phyloP scores from a whole-genome alignment of 2,113 vertebrate genomes.

The Cyphomyrus plagiostoma region DNA sequence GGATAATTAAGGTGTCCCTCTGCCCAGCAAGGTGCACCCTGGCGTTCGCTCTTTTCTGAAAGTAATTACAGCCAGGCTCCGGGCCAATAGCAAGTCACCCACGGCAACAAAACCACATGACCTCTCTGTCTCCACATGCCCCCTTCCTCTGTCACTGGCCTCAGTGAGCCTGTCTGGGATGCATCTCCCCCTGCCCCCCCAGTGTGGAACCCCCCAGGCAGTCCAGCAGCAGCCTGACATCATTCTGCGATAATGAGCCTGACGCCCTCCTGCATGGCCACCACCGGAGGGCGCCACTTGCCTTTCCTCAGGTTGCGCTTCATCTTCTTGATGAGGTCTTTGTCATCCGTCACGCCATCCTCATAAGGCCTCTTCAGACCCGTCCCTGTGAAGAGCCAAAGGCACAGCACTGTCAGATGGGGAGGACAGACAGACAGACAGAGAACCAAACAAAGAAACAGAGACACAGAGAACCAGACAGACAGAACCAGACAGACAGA shows the following conservation, averaged over 20 bases:
- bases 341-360: conserved; percentile 85
- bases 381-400: conserved; percentile 50
- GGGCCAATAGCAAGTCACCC: neutral
- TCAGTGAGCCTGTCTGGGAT: neutral
- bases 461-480: neutral
- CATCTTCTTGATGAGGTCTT: conserved; percentile 98
- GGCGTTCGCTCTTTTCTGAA: neutral
- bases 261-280: conserved; percentile 21
- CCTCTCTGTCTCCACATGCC: neutral
- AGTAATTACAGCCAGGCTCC: neutral
- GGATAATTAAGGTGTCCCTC: neutral
- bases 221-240: neutral
- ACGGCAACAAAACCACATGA: neutral
- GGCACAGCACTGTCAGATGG: neutral
- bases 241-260: neutral
- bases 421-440: conserved; percentile 10
- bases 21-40: neutral
- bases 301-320: conserved; percentile 96
- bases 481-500: neutral
- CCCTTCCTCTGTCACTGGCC: neutral
- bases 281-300: conserved; percentile 44
- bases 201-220: neutral
- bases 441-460: neutral
- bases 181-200: neutral
- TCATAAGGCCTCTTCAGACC: conserved; percentile 93